A percentile compares a stretch with the other conserved stretches of the same genome.
Conservation (phyloP, 2,797 vertebrate genomes). For the Pangasius larnaudii region DNA sequence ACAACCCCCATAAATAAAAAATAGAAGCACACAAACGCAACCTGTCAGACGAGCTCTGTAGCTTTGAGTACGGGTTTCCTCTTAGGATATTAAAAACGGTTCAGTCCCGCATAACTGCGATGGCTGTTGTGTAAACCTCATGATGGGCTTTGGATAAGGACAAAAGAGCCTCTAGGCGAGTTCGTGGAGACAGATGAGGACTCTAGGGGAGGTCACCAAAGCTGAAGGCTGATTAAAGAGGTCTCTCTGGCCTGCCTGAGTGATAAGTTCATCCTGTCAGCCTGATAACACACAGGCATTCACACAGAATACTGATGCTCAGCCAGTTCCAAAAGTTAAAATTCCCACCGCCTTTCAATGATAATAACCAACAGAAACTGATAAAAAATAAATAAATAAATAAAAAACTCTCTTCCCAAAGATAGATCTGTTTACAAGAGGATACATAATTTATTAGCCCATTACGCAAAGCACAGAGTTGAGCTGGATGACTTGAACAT, state of each 20-base stretch:
- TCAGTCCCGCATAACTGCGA: neutral
- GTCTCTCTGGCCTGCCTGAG: slow-evolving; percentile 6
- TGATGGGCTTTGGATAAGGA: slow-evolving; percentile 30
- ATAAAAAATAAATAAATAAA: neutral
- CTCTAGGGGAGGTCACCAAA: slow-evolving; percentile 24
- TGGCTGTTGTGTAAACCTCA: slow-evolving; percentile 21
- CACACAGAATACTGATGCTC: slow-evolving; percentile 1
- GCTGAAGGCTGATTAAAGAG: slow-evolving; percentile 35
- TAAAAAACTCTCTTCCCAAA: neutral
- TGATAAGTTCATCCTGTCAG: slow-evolving; percentile 50
- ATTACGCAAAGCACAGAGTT: neutral
- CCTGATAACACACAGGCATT: slow-evolving; percentile 26
- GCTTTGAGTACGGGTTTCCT: slow-evolving; percentile 10
- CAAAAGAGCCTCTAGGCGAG: neutral
- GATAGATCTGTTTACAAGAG: slow-evolving; percentile 3
- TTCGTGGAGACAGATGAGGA: slow-evolving; percentile 1
- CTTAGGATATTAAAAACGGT: slow-evolving; percentile 9
- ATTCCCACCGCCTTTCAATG: neutral
- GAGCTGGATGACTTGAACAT: neutral
- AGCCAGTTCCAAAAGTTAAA: neutral
- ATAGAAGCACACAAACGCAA: neutral
- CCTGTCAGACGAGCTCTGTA: neutral
- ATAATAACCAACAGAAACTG: too few relatives aligned
- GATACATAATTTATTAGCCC: slow-evolving; percentile 2
- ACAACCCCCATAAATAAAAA: neutral